Percentiles rank a stretch among this genome's conserved stretches.
Conservation (phyloP, 2,113 vertebrate genomes). For the Myiozetetes cayanensis region DNA sequence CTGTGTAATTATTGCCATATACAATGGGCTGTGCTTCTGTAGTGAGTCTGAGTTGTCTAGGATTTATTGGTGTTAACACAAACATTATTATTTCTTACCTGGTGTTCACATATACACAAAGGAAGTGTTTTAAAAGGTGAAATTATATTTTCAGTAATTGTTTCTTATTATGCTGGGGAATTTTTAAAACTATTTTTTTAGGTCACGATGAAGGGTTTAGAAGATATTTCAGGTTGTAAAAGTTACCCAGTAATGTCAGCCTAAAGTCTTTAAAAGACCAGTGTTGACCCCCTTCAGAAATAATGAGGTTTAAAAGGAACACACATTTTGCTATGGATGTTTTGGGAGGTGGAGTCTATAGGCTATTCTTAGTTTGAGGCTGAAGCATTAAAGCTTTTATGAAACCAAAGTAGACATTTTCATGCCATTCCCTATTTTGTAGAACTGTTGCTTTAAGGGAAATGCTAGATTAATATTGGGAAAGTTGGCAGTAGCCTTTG, state of each 20-base stretch:
- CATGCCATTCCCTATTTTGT: neutral
- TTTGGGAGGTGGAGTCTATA: neutral
- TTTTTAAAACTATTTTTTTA: neutral
- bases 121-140: neutral
- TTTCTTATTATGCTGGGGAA: neutral
- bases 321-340: neutral
- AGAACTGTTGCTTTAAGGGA: slow-evolving; percentile 12
- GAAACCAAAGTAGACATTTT: neutral
- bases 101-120: neutral
- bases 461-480: neutral
- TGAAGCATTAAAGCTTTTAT: neutral
- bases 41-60: neutral
- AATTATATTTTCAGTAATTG: neutral
- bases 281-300: neutral
- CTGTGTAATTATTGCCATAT: neutral
- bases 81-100: neutral
- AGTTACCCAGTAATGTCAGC: neutral
- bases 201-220: neutral
- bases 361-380: neutral
- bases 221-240: neutral
- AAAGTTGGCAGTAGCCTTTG: slow-evolving; percentile 1
- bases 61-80: neutral
- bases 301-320: neutral
- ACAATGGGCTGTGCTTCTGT: neutral
- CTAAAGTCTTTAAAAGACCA: neutral